Evolutionary conservation across 2,888 invertebrate species (phyloP), one percentile per base, ranked within the genome.

Genomic region (Drosophila mimica): DNA sequence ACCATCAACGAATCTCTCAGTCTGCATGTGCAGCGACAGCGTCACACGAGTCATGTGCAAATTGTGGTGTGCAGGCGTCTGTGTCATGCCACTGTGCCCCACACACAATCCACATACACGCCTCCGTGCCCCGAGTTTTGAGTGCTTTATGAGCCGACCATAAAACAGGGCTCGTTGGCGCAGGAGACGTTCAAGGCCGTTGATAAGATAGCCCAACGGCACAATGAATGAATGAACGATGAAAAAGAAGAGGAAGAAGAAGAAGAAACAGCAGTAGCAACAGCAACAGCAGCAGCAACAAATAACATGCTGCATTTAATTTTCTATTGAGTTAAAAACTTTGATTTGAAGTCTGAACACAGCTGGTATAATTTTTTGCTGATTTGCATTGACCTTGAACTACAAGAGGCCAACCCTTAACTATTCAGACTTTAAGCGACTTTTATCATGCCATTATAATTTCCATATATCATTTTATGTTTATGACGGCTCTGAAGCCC

Each of bases 191-290:
- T 60, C 80, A 83, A 83, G 83, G 83, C 74, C 83, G 70, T 74
- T 83, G 83, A 83, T 86, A 81, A 83, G 87, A 81, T 79, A 46
- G 74, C 20, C 61, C 51, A 61, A 43, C 38, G 20, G 54, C 48
- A 33, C 49, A 60, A 58, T 52, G 51, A 70, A 64, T 63, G 59
- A 54, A 25, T 46, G 46, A 46, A 46, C 54, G n/a, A 30, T 33
- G 20, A 13, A 13, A 17, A 11, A 30, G 30, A 5, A 30, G 25
- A 25, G 25, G 25, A 31, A 2, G 49, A 49, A 30, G 30, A n/a
- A 11, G n/a, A 0, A 13, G n/a, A 11, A 59, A 54, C 30, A 43
- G 62, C 51, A 69, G 36, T 62, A 62, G n/a, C 40, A 54, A 4
- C 52, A 34, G 61, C 34, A 34, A 0, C n/a, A 38, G 59, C 48